These are phyloP conservation scores for Noctua janthina DNA, from an alignment of 2,888 invertebrate species.

Conservation along the genomic window DNA sequence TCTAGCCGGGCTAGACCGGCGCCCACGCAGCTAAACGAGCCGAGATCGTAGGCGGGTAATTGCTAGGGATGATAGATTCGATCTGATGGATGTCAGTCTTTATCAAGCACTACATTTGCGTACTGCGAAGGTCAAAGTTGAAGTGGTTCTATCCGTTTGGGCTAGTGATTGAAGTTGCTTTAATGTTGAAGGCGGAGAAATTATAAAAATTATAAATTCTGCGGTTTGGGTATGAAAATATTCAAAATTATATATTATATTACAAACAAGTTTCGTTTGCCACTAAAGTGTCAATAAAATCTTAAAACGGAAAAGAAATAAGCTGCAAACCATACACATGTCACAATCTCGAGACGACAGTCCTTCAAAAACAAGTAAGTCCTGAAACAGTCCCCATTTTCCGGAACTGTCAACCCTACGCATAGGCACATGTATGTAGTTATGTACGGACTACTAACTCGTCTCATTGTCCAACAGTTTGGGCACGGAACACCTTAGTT, in stretches of 20 bases:
- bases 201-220: not conserved
- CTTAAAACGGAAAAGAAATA: not conserved
- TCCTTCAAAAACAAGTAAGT: slow-evolving; percentile 1
- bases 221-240: not conserved
- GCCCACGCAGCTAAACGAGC: slow-evolving; percentile 59
- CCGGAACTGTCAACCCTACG: slow-evolving; percentile 49
- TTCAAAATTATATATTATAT: slow-evolving; percentile 4
- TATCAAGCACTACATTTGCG: slow-evolving; percentile 50
- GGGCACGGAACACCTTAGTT: slow-evolving; percentile 65
- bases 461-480: slow-evolving; percentile 54
- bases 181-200: slow-evolving; percentile 7
- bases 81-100: slow-evolving; percentile 57
- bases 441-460: slow-evolving; percentile 18
- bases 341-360: not conserved
- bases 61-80: slow-evolving; percentile 63
- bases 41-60: slow-evolving; percentile 61
- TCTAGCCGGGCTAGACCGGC: slow-evolving; percentile 62
- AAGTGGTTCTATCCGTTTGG: slow-evolving; percentile 34
- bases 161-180: not conserved
- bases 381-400: not conserved
- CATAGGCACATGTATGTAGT: slow-evolving; percentile 1
- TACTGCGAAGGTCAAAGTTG: slow-evolving; percentile 36
- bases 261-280: not conserved
- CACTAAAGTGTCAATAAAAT: not conserved
- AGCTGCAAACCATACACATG: not conserved